Evolutionary conservation across 2,888 invertebrate species (phyloP), one percentile per base, ranked within the genome.

Genomic region (Diadegma fenestrale): DNA sequence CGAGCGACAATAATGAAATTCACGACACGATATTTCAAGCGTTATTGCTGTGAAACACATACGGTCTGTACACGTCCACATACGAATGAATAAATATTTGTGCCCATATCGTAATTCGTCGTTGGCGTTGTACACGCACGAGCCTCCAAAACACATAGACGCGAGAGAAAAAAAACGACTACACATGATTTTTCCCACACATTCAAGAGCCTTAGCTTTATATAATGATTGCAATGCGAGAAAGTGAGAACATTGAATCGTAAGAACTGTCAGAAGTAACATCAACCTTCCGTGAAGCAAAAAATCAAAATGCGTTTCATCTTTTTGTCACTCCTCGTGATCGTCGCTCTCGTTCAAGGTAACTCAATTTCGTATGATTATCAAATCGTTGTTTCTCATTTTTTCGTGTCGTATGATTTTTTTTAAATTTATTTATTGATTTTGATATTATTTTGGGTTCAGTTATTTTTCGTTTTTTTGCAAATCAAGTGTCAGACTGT

Each of bases 211-310:
- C 86, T 87, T 90, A 77, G 88, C 88, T 91, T 90, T 91, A 92
- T 91, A 91, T 91, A 91, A 91, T 88, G 91, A 87, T 88, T 87
- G 88, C 84, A 86, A 33, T 69, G 80, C 87, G 89, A 88, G 88
- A 91, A 91, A 90, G 91, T 89, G 87, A 88, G 88, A 91, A 84
- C 92, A 92, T 90, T 92, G 88, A 91, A 89, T 89, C 90, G 90
- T 88, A 71, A 54, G 86, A 89, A 89, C 91, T 90, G 90, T 91
- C 90, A 91, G 88, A 88, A 87, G 88, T 77, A 87, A 86, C 86
- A 77, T 81, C 85, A 76, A 71, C 87, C 79, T 72, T 68, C 72
- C 64, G 33, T 77, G 19, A 41, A 51, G 61, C 61, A 45, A 75
- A 51, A 80, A 58, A 51, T 69, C 61, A 78, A 88, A 88, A 85